Evolutionary conservation across 2,888 invertebrate genomes (phyloP).

Genomic region (Noctua comes): DNA sequence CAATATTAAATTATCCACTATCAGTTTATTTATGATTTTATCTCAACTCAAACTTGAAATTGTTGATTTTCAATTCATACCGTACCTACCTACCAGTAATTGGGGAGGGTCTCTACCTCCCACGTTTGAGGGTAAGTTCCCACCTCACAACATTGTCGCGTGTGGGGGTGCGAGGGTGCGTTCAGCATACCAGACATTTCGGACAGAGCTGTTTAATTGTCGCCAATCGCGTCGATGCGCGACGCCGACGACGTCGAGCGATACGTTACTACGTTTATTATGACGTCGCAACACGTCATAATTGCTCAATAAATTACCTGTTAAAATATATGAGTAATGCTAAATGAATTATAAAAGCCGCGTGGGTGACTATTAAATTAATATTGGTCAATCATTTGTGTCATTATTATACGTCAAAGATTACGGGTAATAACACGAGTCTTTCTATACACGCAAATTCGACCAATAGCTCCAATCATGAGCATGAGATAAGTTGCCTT

Average conservation of each 20-base stretch:
- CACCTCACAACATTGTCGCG: slow-evolving; percentile 32
- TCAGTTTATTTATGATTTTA: not conserved
- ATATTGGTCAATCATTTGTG: not conserved
- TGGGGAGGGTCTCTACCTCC: slow-evolving; percentile 9
- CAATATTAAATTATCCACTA: not conserved
- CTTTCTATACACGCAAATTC: not conserved
- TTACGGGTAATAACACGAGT: not conserved
- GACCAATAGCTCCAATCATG: not conserved
- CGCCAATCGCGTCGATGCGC: slow-evolving; percentile 30
- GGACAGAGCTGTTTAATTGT: slow-evolving; percentile 44
- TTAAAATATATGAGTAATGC: slow-evolving; percentile 1
- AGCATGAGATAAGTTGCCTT: not conserved
- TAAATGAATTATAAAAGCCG: not conserved
- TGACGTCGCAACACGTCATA: slow-evolving; percentile 40
- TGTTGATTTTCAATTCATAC: not conserved
- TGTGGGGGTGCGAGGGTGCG: slow-evolving; percentile 63
- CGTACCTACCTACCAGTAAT: not conserved
- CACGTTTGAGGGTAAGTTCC: slow-evolving; percentile 10
- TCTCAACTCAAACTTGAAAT: not conserved
- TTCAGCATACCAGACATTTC: slow-evolving; percentile 66
- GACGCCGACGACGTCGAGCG: slow-evolving; percentile 40
- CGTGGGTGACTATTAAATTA: not conserved
- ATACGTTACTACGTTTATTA: slow-evolving; percentile 33
- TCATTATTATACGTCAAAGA: not conserved
- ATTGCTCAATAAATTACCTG: slow-evolving; percentile 10